Evolutionary conservation across 2,888 invertebrate genomes (phyloP).

Genomic region (Itoplectis maculator): DNA sequence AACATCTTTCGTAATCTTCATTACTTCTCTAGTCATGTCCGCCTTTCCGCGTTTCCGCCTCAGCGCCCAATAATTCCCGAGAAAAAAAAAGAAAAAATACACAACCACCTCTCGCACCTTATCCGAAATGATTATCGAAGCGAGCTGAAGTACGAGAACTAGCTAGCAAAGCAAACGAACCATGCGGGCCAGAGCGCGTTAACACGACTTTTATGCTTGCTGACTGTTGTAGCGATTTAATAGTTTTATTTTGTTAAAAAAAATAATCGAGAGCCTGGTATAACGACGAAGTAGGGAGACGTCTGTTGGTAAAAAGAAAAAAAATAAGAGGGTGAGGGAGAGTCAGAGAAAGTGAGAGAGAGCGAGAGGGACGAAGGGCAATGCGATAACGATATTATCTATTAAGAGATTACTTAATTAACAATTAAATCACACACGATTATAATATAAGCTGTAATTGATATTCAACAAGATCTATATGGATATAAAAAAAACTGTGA

Average conservation of each 20-base stretch:
- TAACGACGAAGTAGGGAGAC: conserved; percentile 61
- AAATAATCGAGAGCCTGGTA: conserved; percentile 39
- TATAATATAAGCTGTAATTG: conserved; percentile 55
- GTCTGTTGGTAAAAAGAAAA: conserved; percentile 67
- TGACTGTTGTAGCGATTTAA: conserved; percentile 82
- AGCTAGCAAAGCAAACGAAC: conserved; percentile 29
- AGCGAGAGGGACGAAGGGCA: conserved; percentile 60
- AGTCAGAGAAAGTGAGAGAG: too few relatives aligned
- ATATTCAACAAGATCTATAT: conserved; percentile 45
- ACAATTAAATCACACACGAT: conserved; percentile 64
- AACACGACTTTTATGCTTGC: conserved; percentile 79
- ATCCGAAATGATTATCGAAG: not conserved
- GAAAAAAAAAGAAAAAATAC: conserved; percentile 7
- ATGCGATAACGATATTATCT: conserved; percentile 55
- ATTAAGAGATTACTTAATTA: conserved; percentile 71
- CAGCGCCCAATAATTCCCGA: conserved; percentile 19
- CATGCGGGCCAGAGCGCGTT: conserved; percentile 68
- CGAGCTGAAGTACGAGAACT: conserved; percentile 12
- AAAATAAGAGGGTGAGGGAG: conserved; percentile 45
- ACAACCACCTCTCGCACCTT: conserved; percentile 14
- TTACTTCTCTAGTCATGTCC: conserved; percentile 65
- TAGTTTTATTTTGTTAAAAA: conserved; percentile 81
- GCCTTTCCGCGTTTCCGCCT: conserved; percentile 62
- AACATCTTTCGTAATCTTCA: conserved; percentile 50
- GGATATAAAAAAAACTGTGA: conserved; percentile 31